Conservation (phyloP, 2,888 invertebrate genomes). For the Morpho helenor region DNA sequence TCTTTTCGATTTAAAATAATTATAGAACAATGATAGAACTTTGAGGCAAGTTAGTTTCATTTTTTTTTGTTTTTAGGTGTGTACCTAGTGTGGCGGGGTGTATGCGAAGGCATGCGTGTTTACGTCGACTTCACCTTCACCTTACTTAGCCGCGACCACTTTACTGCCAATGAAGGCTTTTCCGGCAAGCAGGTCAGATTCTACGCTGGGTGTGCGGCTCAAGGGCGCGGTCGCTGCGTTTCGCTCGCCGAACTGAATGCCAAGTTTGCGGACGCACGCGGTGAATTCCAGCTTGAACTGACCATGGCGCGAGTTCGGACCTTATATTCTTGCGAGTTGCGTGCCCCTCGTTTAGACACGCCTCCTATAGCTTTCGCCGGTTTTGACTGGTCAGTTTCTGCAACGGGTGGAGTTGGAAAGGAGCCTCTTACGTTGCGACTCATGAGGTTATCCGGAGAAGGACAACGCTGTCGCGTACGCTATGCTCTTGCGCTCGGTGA, state of each 20-base stretch:
- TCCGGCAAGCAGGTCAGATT: conserved; percentile 86
- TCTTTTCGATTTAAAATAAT: no score
- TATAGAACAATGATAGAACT: no score
- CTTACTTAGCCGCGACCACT: conserved; percentile 88
- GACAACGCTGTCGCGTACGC: conserved; percentile 87
- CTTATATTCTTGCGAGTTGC: conserved; percentile 85
- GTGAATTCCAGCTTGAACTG: conserved; percentile 89
- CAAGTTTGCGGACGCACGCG: conserved; percentile 88
- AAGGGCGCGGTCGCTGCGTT: conserved; percentile 86
- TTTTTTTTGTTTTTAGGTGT: conserved; percentile 79
- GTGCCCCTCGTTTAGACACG: conserved; percentile 77
- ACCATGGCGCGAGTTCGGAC: conserved; percentile 87
- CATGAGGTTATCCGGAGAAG: conserved; percentile 88
- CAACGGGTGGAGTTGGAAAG: conserved; percentile 80
- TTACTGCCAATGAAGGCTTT: conserved; percentile 89
- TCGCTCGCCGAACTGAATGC: conserved; percentile 84
- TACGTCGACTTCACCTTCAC: conserved; percentile 91
- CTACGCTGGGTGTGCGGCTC: conserved; percentile 84
- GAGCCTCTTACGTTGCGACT: conserved; percentile 78
- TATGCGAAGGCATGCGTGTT: conserved; percentile 86
- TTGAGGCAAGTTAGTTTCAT: no score
- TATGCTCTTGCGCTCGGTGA: conserved; percentile 85
- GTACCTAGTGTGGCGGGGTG: conserved; percentile 87
- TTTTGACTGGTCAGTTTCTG: conserved; percentile 89
- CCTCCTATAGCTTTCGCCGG: conserved; percentile 86